These are phyloP conservation scores for Anisognathus igniventris DNA, from an alignment of 2,797 vertebrate species.

Conservation along the genomic window DNA sequence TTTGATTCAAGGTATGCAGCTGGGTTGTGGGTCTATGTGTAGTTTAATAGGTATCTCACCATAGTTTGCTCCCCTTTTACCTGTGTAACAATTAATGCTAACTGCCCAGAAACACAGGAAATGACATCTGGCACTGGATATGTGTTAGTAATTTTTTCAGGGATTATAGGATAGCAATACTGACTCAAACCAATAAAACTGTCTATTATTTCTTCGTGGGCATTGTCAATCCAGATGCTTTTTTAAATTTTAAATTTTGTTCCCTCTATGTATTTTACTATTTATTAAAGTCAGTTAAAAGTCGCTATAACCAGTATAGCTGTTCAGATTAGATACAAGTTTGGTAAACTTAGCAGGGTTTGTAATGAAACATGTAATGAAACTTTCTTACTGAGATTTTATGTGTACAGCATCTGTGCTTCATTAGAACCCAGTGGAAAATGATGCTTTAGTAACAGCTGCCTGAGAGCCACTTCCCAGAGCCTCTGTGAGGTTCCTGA, in stretches of 20 bases:
- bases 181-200: neutral
- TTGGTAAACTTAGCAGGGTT: neutral
- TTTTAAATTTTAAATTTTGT: neutral
- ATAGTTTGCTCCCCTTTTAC: neutral
- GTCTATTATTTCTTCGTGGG: neutral
- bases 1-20: constrained; percentile 85
- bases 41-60: neutral
- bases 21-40: neutral
- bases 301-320: neutral
- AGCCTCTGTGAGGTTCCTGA: neutral
- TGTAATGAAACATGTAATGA: neutral
- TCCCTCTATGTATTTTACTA: neutral
- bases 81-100: neutral
- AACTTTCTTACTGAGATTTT: neutral
- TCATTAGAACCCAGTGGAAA: neutral
- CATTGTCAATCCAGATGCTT: neutral
- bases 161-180: neutral
- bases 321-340: neutral
- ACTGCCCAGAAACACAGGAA: neutral
- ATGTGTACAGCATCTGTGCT: neutral
- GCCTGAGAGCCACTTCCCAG: neutral
- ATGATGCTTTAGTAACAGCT: neutral
- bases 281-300: neutral
- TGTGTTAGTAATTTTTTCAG: neutral
- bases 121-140: neutral